Evolutionary conservation across 1,140 invertebrate genomes (phyloP).

Genomic region (Drosophila burlai): DNA sequence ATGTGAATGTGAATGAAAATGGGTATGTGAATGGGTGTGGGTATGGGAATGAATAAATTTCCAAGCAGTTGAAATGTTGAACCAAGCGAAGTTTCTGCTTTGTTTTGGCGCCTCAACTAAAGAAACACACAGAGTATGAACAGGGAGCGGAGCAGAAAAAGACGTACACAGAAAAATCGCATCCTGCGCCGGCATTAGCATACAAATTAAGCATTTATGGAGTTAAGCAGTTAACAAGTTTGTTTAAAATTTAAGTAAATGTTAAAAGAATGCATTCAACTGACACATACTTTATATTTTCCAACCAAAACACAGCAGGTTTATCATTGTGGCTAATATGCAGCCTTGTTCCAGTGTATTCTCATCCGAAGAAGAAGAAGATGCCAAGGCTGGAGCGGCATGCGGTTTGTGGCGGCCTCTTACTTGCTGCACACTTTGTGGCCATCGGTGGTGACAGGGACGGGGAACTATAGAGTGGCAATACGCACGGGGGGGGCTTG

Average conservation of each 20-base stretch:
- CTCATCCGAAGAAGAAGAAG: constrained; percentile 30
- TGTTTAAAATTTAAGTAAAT: too few species aligned
- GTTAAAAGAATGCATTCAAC: too few species aligned
- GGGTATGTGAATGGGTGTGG: neutral
- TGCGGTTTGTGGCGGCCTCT: constrained; percentile 55
- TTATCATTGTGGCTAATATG: neutral
- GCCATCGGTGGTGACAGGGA: constrained; percentile 12
- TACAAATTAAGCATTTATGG: constrained; percentile 3
- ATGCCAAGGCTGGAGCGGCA: constrained; percentile 46
- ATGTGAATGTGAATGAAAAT: neutral
- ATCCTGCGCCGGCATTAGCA: neutral
- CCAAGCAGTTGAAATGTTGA: constrained; percentile 76
- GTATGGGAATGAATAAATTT: constrained; percentile 72
- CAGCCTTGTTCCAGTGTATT: constrained; percentile 5
- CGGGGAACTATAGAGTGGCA: constrained; percentile 1
- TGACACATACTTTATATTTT: too few species aligned
- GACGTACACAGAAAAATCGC: constrained; percentile 9
- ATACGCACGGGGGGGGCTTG: neutral
- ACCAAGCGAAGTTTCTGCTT: constrained; percentile 64
- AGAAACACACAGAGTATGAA: constrained; percentile 43
- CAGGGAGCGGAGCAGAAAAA: constrained; percentile 21
- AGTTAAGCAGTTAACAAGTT: neutral
- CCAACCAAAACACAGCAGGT: too few species aligned
- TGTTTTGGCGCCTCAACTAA: constrained; percentile 70
- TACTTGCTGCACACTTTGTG: constrained; percentile 51